phyloP scores from a whole-genome alignment of 2,113 vertebrate species.

The Entelurus aequoreus region DNA sequence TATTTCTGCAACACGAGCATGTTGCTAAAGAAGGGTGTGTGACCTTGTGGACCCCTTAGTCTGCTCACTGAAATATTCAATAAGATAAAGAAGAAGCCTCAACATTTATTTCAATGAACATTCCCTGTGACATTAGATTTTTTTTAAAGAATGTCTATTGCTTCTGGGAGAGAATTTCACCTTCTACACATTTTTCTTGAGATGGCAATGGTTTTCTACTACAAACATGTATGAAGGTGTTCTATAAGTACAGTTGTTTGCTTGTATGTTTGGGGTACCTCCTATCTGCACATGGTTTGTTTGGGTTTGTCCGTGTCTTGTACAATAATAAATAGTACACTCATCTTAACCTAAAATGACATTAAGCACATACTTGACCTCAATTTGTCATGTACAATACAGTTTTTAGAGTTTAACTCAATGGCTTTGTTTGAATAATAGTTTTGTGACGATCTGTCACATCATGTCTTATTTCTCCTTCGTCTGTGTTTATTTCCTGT shows the following conservation, averaged over 20 bases:
- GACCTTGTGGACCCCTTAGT: neutral
- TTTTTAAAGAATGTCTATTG: neutral
- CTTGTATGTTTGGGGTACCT: conserved; percentile 5
- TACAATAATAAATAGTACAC: neutral
- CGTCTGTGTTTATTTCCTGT: too few species aligned
- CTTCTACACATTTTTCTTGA: neutral
- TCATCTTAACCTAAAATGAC: neutral
- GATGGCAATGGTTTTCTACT: too few species aligned
- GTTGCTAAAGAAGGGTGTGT: neutral
- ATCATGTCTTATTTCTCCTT: too few species aligned
- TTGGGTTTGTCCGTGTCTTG: neutral
- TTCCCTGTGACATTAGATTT: neutral
- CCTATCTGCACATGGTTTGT: conserved; percentile 1
- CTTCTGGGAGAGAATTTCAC: neutral
- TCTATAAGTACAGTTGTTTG: neutral
- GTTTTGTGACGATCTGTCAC: too few species aligned
- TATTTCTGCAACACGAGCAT: neutral
- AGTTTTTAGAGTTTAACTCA: neutral
- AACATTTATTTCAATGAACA: neutral
- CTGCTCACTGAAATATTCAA: neutral
- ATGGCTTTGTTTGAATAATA: neutral
- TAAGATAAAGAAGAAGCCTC: neutral
- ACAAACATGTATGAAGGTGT: neutral
- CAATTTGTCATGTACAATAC: neutral
- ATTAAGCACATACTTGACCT: neutral